Percentiles rank a stretch among this genome's conserved stretches.
phyloP scores from a whole-genome alignment of 2,113 vertebrate species.

The Phoenicopterus ruber region DNA sequence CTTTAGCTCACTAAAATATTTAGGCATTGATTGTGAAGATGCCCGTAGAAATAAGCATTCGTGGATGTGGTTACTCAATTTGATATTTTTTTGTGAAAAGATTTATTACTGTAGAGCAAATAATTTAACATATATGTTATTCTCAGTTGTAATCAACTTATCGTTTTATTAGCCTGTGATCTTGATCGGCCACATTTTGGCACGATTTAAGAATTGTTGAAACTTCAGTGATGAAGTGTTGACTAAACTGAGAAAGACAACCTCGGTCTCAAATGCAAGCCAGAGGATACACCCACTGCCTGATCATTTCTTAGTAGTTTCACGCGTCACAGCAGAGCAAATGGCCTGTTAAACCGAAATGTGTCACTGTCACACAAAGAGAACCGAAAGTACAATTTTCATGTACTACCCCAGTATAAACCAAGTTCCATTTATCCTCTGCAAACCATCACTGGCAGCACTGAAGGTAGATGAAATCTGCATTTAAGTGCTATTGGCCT shows the following conservation, averaged over 20 bases:
- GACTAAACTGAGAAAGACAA: background rate
- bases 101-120: background rate
- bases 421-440: background rate
- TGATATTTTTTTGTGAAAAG: background rate
- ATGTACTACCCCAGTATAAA: background rate
- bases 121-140: background rate
- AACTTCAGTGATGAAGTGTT: background rate
- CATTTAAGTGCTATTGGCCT: background rate
- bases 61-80: background rate
- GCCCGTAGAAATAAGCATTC: background rate
- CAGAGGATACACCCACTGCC: background rate
- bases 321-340: background rate
- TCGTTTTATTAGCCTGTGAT: background rate
- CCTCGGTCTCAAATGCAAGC: background rate
- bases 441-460: background rate
- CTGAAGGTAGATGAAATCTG: background rate
- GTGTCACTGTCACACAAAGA: background rate
- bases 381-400: background rate
- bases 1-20: background rate
- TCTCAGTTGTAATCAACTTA: background rate
- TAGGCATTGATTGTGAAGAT: background rate
- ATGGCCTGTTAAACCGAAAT: background rate
- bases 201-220: background rate
- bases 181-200: background rate
- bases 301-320: background rate